phyloP scores from a whole-genome alignment of 2,888 invertebrate species.

The Drosophila fungiperda region DNA sequence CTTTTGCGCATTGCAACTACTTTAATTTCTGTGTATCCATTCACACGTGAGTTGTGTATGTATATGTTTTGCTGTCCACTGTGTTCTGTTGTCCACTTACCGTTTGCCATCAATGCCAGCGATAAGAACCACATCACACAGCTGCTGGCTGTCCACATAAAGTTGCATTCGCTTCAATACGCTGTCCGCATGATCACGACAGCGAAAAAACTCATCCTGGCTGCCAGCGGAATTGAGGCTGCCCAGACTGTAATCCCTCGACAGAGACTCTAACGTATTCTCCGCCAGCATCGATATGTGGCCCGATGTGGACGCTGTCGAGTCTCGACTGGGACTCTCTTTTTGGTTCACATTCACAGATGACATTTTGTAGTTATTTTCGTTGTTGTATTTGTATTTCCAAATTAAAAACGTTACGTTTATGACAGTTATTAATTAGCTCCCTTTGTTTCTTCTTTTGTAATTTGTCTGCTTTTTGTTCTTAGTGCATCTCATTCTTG shows the following conservation, averaged over 20 bases:
- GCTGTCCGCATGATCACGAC: conserved; percentile 92
- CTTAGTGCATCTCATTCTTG: conserved; percentile 27
- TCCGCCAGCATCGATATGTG: conserved; percentile 82
- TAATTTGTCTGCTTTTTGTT: conserved; percentile 16
- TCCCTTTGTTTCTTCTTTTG: conserved; percentile 7
- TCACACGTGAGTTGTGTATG: neutral
- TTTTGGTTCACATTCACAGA: conserved; percentile 76
- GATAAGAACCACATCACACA: conserved; percentile 95
- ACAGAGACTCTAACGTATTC: conserved; percentile 85
- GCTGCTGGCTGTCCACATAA: conserved; percentile 92
- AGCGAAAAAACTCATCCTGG: conserved; percentile 92
- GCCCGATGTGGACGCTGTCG: conserved; percentile 83
- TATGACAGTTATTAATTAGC: neutral
- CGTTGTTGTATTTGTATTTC: neutral
- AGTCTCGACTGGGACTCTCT: conserved; percentile 85
- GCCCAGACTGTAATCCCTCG: conserved; percentile 89
- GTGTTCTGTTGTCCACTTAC: conserved; percentile 80
- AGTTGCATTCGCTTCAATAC: conserved; percentile 93
- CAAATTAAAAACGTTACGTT: neutral
- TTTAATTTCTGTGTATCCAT: conserved; percentile 48
- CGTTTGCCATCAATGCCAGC: conserved; percentile 90
- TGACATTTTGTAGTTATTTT: conserved; percentile 56
- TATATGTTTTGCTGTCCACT: neutral
- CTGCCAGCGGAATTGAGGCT: conserved; percentile 89
- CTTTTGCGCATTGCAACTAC: conserved; percentile 52